Evolutionary conservation across 2,113 vertebrate genomes (phyloP), one percentile per base, ranked within the genome.

Genomic region (Oxyura jamaicensis): DNA sequence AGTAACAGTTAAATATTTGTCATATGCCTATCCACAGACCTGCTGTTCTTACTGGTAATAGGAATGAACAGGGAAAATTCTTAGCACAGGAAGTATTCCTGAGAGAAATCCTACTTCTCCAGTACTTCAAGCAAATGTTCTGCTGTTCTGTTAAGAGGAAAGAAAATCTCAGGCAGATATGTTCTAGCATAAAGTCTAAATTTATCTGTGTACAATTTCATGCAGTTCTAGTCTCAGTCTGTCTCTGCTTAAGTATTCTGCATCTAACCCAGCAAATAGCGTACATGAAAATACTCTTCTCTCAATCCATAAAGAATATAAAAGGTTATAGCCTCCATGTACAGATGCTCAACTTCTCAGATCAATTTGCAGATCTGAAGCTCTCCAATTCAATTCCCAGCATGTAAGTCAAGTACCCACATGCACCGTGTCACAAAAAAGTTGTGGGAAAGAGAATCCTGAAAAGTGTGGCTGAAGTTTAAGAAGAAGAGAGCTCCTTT

Each of bases 221-320:
- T 26, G 33, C 63, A 62, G 53, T 16, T 13, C 22, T 53, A 41
- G 26, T 53, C 62, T 87, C 71, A 33, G 50, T 55, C 41, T 88
- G 29, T 36, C 58, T 86, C 83, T 94, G 42, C 29, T 95, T 79
- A 86, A 76, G 53, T 52, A 90, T 91, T 90, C 66, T 69, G 80
- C 66, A 10, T 41, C 44, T 75, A 65, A 60, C 60, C 12, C 72
- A 33, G 50, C 48, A 42, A 90, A 76, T 0, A 69, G 14, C 2
- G 2, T 23, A 20, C 36, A 41, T 26, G 73, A 93, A 90, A 90
- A 72, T 59, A 36, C 79, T 59, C 31, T 88, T 72, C 50, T 88
- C 59, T 88, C 31, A 26, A 17, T 2, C 73, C 56, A 63, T 83
- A 74, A 83, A 74, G 72, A 90, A 11, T 36, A 65, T 1, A 3